A percentile compares a stretch with the other conserved stretches of the same genome.
Evolutionary conservation across 2,113 vertebrate species (phyloP).

Genomic region (Gorsachius goisagi): DNA sequence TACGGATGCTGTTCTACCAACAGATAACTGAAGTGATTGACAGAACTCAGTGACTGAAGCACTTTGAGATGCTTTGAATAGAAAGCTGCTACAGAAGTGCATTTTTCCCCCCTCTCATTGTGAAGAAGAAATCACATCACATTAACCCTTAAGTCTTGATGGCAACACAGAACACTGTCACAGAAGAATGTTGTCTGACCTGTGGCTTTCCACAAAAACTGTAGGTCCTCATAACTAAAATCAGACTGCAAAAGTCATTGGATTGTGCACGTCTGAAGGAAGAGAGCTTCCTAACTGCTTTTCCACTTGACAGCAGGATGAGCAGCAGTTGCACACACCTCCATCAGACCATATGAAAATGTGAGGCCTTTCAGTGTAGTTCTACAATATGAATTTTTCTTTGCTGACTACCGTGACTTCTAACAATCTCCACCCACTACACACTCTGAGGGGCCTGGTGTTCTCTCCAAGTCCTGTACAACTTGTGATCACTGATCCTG

Average conservation of each 20-base stretch:
- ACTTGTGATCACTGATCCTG: background rate
- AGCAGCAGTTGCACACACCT: background rate
- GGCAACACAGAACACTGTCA: background rate
- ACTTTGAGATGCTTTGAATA: background rate
- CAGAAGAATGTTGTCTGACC: background rate
- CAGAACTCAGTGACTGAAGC: background rate
- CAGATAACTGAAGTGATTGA: slow-evolving; percentile 15
- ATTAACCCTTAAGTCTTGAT: background rate
- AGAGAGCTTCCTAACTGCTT: background rate
- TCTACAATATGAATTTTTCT: background rate
- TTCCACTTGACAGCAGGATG: background rate
- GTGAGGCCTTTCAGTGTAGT: background rate
- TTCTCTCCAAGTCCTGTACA: background rate
- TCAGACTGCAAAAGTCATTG: background rate
- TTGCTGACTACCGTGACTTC: background rate
- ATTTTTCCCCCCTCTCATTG: background rate
- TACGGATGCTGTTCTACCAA: background rate
- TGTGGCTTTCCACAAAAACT: background rate
- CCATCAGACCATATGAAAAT: background rate
- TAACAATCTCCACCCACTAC: background rate
- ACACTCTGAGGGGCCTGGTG: background rate
- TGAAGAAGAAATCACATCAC: background rate
- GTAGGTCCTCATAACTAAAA: background rate
- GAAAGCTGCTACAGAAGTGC: background rate
- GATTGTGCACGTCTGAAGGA: background rate